A percentile compares a stretch with the other conserved stretches of the same genome.
These are phyloP conservation scores for Phania funesta DNA, from an alignment of 2,888 invertebrate genomes.

Conservation along the genomic window DNA sequence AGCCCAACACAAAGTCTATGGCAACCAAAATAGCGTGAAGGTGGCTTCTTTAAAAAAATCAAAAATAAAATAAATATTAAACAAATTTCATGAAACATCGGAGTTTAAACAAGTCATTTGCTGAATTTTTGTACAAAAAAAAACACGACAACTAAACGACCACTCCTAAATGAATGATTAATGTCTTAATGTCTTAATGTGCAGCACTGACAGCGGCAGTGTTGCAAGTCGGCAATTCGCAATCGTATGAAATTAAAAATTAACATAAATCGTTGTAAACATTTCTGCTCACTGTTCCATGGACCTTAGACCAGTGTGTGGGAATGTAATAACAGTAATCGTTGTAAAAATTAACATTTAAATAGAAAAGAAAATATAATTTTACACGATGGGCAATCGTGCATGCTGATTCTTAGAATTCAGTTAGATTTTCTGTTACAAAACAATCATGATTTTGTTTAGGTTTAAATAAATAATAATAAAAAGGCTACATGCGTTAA, in stretches of 20 bases:
- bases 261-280: conserved; percentile 55
- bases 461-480: no score
- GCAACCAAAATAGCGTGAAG: background rate
- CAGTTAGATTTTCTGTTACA: no score
- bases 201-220: background rate
- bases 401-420: background rate
- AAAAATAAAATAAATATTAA: background rate
- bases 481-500: no score
- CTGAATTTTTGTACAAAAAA: background rate
- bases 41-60: background rate
- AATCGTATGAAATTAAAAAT: conserved; percentile 18
- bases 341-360: conserved; percentile 22
- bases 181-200: conserved; percentile 49
- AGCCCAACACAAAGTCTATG: background rate
- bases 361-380: conserved; percentile 8
- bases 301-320: no score
- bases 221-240: background rate
- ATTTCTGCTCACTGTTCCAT: no score
- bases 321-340: conserved; percentile 56
- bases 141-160: conserved; percentile 7
- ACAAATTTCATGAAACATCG: background rate
- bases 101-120: background rate
- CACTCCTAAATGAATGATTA: conserved; percentile 64
- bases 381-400: conserved; percentile 53
- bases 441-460: no score